Base-by-base conservation (phyloP, 2,797 vertebrate species). In the Acanthurus lineatus region DNA sequence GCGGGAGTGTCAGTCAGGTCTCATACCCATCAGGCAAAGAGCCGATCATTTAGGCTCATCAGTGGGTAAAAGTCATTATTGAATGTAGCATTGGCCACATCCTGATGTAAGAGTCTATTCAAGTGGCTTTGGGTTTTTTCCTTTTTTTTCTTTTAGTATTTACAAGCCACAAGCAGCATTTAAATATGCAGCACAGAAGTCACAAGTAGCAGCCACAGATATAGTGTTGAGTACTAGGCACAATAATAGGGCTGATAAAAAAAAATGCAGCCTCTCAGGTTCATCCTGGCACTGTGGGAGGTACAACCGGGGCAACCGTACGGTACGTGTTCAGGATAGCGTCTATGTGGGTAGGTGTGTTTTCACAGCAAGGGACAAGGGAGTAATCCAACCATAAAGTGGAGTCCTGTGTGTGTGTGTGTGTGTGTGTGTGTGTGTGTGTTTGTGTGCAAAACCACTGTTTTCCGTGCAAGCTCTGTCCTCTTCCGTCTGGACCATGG, bases 151-250 rank as follows among this genome's bases (percentile, higher is more conserved):
- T 4, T 44, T 32, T 10, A 40, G n/a, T 84, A 87, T 83, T 78
- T 79, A 83, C 82, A 87, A 22, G 53, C 82, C 84, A 87, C 80
- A 87, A 88, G 90, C 90, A 93, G 88, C 89, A 86, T 90, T 86
- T 73, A 85, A 86, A 87, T 88, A 83, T 86, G 85, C 91, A 92
- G 90, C 89, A 91, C 80, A 66, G 78, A 80, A 81, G 80, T 90
- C 80, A 90, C 87, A 87, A 78, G 61, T 89, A 90, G 92, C 87
- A 93, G 91, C 91, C 82, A 89, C 83, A 87, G 82, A 88, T 84
- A 85, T 76, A 82, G 83, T 86, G 78, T 83, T 73, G n/a, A 75
- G 74, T 69, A 91, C 67, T 71, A 94, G 94, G 93, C 92, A 94
- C 94, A 66, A 83, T 79, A 80, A 88, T 47, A 71, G 42, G 87